Evolutionary conservation across 2,113 vertebrate genomes (phyloP).

Genomic region (Poicephalus meyeri): DNA sequence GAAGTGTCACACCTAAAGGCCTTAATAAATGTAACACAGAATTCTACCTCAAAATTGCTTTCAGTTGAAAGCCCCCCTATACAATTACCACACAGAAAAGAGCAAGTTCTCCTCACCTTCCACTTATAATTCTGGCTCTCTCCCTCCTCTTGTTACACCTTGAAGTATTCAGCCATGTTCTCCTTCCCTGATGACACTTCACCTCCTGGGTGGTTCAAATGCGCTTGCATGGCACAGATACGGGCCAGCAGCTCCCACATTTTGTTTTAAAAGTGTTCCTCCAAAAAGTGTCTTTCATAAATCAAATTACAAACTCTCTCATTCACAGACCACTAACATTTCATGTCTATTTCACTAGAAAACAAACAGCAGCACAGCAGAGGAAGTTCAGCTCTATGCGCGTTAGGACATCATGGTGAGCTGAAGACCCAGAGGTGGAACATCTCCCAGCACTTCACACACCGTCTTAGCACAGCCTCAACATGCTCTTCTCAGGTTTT

Average conservation of each 20-base stretch:
- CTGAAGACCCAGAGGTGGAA: background rate
- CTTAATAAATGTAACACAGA: background rate
- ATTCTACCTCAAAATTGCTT: background rate
- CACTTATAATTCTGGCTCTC: background rate
- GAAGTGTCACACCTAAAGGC: background rate
- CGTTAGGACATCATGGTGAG: background rate
- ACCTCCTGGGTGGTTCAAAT: rapidly evolving
- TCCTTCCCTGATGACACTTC: background rate
- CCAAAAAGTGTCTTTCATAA: background rate
- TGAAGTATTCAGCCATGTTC: background rate
- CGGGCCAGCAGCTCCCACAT: background rate
- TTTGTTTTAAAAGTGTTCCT: background rate
- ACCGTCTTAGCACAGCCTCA: background rate
- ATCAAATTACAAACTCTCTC: background rate
- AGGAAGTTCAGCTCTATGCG: background rate
- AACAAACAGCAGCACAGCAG: background rate
- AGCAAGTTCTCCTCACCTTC: background rate
- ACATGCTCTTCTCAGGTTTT: background rate
- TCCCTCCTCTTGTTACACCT: background rate
- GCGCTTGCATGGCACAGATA: rapidly evolving
- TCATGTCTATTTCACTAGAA: background rate
- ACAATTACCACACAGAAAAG: background rate
- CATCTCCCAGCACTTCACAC: background rate
- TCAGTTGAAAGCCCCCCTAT: background rate
- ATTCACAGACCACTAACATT: background rate